Evolutionary conservation across 2,113 vertebrate genomes (phyloP), one percentile per base, ranked within the genome.

Genomic region (Oreocharis arfaki): DNA sequence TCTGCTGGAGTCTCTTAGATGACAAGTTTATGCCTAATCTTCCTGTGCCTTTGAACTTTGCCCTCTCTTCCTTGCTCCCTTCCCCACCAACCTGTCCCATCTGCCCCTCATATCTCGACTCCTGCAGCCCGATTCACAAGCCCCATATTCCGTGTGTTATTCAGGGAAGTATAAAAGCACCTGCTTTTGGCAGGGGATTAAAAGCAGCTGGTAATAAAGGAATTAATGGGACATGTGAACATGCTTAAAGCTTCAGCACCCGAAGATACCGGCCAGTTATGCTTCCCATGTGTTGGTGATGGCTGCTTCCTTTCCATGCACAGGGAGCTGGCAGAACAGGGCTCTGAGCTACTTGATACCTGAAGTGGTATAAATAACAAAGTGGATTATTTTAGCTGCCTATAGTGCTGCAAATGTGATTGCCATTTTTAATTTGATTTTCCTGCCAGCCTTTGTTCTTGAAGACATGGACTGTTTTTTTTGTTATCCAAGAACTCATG

Each of bases 191-290:
- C 77, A 95, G 52, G 41, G 68, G 37, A 71, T 84, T 91, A 61
- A 77, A 92, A 92, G 56, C 80, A 95, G 53, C 53, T 64, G 64
- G 60, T 49, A 93, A 77, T 85, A 80, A 92, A 83, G 75, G 76
- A 68, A 81, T 84, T 32, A 41, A 56, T 78, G 56, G 60, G 73
- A 75, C 39, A 44, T n/a, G 39, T 84, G 80, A 65, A 23, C 61
- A 68, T 85, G 78, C 27, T 73, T 96, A 79, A 87, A 94, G 52
- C 61, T 87, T 87, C 78, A 85, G 67, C 87, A 95, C 78, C 74
- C 94, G 60, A 89, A 77, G 76, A 44, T 37, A 27, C 39, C 37
- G 81, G 24, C 53, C 69, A 91, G 84, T 69, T 82, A 47, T 32
- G 30, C 30, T 73, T 82, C 47, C 44, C 53, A 60, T 32, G n/a